Evolutionary conservation across 2,113 vertebrate genomes (phyloP).

Genomic region (Gracilinanus agilis): DNA sequence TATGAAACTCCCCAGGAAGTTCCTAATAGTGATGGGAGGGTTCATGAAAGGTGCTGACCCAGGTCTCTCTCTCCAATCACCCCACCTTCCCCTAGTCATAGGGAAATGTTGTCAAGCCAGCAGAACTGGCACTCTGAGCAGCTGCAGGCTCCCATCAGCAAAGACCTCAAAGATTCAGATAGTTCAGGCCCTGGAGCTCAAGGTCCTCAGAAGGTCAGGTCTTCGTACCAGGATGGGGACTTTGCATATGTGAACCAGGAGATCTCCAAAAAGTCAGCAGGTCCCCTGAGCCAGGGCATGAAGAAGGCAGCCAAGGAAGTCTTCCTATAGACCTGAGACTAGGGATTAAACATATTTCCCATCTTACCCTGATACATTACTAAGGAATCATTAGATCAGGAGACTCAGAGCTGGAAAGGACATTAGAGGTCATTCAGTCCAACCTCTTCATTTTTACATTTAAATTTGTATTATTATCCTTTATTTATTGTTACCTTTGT

Average conservation of each 20-base stretch:
- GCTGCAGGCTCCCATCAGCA: slow-evolving; percentile 53
- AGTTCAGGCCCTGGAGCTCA: slow-evolving; percentile 67
- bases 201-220: slow-evolving; percentile 67
- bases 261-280: slow-evolving; percentile 67
- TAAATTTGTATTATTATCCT: neutral
- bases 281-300: slow-evolving; percentile 72
- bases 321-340: slow-evolving; percentile 65
- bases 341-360: neutral
- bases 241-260: slow-evolving; percentile 80
- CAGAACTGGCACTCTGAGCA: slow-evolving; percentile 64
- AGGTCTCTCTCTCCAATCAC: neutral
- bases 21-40: slow-evolving; percentile 53
- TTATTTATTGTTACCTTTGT: neutral
- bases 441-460: neutral
- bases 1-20: slow-evolving; percentile 42
- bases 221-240: slow-evolving; percentile 66
- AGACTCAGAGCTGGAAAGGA: neutral
- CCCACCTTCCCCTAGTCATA: neutral
- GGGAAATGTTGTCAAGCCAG: slow-evolving; percentile 71
- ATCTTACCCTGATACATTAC: slow-evolving; percentile 43
- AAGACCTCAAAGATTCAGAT: slow-evolving; percentile 73
- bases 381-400: neutral
- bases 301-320: slow-evolving; percentile 66
- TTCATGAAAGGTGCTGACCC: slow-evolving; percentile 58
- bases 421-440: neutral